phyloP scores from a whole-genome alignment of 2,888 invertebrate genomes.

The Scrobipalpa atriplicella region DNA sequence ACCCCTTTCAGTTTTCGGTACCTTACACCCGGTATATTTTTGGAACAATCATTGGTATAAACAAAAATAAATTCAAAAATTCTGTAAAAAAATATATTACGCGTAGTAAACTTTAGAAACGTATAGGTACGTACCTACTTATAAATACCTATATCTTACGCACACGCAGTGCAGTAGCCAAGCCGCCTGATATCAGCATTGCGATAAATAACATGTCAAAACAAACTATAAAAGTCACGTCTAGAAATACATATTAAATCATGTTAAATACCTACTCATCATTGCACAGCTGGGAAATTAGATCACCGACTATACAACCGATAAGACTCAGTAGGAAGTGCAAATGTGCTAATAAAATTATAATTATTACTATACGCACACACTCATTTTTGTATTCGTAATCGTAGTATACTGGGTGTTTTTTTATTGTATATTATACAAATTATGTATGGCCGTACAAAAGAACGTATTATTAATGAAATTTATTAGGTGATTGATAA shows the following conservation, averaged over 20 bases:
- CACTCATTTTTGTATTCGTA: not conserved
- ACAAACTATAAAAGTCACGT: slow-evolving; percentile 31
- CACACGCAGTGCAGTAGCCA: not conserved
- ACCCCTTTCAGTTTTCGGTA: no score
- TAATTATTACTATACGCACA: not conserved
- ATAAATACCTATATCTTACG: not conserved
- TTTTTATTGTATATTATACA: not conserved
- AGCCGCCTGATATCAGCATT: not conserved
- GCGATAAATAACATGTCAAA: not conserved
- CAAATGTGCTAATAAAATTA: not conserved
- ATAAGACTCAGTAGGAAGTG: slow-evolving; percentile 17
- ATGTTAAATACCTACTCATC: not conserved
- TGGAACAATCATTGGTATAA: no score
- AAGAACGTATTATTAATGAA: no score
- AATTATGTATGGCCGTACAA: not conserved
- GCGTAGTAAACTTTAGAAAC: no score
- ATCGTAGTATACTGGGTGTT: not conserved
- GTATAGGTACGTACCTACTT: not conserved
- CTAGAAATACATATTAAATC: slow-evolving; percentile 8
- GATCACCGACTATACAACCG: slow-evolving; percentile 16
- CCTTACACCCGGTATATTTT: no score
- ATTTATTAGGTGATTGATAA: no score
- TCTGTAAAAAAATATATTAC: no score
- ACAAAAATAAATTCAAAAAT: no score
- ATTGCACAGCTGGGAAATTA: slow-evolving; percentile 20